Conservation (phyloP, 2,888 invertebrate species). For the Philaethria dido region DNA sequence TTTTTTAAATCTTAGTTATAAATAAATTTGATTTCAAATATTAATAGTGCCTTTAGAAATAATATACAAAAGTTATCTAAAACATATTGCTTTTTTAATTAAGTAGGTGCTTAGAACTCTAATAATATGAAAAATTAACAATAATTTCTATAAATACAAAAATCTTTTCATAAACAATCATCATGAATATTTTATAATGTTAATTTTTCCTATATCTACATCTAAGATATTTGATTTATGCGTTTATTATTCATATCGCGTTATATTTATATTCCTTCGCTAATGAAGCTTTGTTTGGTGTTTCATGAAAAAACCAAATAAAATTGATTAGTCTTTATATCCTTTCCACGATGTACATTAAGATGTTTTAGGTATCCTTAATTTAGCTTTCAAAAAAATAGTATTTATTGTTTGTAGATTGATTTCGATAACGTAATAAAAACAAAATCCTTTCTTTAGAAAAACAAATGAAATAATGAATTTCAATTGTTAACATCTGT, state of each 20-base stretch:
- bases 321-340: neutral
- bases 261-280: neutral
- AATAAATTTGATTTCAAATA: neutral
- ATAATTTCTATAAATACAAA: no score
- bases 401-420: no score
- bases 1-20: no score
- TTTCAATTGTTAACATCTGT: no score
- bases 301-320: neutral
- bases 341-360: neutral
- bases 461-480: no score
- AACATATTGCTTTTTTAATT: neutral
- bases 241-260: constrained; percentile 3
- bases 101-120: neutral
- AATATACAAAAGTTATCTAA: neutral
- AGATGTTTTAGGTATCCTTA: no score
- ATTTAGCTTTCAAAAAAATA: no score
- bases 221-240: constrained; percentile 3
- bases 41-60: constrained; percentile 11
- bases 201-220: neutral
- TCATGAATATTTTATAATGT: constrained; percentile 11
- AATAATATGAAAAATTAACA: constrained; percentile 7
- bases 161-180: constrained; percentile 5
- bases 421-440: no score
- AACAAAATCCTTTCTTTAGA: no score
- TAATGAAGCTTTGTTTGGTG: constrained; percentile 10